Evolutionary conservation across 2,888 invertebrate species (phyloP).

Genomic region (Dasysyrphus albostriatus): DNA sequence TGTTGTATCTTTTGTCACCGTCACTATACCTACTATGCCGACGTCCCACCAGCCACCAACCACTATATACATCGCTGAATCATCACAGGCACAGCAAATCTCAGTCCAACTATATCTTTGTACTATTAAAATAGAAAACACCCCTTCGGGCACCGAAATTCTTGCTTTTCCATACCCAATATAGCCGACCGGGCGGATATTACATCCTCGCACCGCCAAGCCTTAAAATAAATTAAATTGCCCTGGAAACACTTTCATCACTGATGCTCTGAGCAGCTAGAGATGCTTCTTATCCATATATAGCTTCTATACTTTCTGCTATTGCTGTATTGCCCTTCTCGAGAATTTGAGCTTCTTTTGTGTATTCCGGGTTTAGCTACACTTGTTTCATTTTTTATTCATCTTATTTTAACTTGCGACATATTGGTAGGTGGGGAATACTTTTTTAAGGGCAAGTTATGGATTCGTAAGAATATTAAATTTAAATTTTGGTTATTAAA

Average conservation of each 20-base stretch:
- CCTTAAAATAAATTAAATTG: constrained; percentile 70
- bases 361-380: constrained; percentile 22
- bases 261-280: constrained; percentile 44
- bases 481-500: not conserved
- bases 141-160: constrained; percentile 37
- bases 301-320: not conserved
- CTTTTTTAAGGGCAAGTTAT: not conserved
- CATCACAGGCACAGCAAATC: constrained; percentile 37
- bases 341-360: constrained; percentile 31
- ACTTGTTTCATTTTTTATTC: constrained; percentile 31
- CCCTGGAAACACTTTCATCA: constrained; percentile 71
- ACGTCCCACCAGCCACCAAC: no score
- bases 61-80: not conserved
- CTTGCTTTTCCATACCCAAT: not conserved
- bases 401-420: not conserved
- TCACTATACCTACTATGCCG: not conserved
- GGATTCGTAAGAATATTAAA: not conserved
- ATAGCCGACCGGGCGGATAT: constrained; percentile 49
- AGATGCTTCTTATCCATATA: constrained; percentile 30
- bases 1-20: not conserved
- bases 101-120: not conserved
- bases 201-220: constrained; percentile 53
- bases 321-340: not conserved
- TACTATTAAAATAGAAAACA: constrained; percentile 36
- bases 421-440: not conserved